Conservation (phyloP, 1,140 invertebrate genomes). For the Caenorhabditis brenneri region DNA sequence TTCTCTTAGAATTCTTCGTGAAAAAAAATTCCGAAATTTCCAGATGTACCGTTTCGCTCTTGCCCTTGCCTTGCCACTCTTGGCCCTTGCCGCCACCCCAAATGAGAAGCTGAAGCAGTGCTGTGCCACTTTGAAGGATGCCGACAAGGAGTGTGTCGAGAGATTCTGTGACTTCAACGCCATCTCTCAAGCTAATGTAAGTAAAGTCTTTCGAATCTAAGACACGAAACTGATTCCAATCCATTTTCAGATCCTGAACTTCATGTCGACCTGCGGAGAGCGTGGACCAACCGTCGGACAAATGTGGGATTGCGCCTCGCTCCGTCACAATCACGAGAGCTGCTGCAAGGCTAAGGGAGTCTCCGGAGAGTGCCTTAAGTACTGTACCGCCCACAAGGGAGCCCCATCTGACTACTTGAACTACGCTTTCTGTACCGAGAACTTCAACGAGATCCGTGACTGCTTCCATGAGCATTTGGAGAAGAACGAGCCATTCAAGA, state of each 20-base stretch:
- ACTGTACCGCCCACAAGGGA: conserved; percentile 69
- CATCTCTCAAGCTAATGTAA: conserved; percentile 70
- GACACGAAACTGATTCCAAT: too few relatives aligned
- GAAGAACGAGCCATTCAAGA: conserved; percentile 54
- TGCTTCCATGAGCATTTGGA: conserved; percentile 65
- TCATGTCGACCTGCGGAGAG: conserved; percentile 67
- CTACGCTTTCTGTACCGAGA: conserved; percentile 68
- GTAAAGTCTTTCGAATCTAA: too few relatives aligned
- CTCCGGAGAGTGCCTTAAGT: conserved; percentile 67
- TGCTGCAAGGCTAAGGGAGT: conserved; percentile 69
- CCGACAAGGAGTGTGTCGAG: conserved; percentile 68
- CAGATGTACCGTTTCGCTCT: conserved; percentile 40
- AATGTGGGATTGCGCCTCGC: conserved; percentile 71
- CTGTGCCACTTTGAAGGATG: conserved; percentile 62
- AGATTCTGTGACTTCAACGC: conserved; percentile 70
- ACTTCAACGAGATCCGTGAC: conserved; percentile 68
- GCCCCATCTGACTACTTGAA: conserved; percentile 70
- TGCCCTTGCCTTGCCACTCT: neutral
- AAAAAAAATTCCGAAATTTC: neutral
- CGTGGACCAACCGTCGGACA: conserved; percentile 66
- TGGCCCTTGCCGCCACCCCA: conserved; percentile 55
- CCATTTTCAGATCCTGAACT: conserved; percentile 65
- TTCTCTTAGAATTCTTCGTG: neutral
- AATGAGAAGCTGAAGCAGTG: conserved; percentile 70
- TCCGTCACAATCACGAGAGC: conserved; percentile 66